Base-by-base conservation (phyloP, 2,113 vertebrate genomes). In the Scolopax mira region DNA sequence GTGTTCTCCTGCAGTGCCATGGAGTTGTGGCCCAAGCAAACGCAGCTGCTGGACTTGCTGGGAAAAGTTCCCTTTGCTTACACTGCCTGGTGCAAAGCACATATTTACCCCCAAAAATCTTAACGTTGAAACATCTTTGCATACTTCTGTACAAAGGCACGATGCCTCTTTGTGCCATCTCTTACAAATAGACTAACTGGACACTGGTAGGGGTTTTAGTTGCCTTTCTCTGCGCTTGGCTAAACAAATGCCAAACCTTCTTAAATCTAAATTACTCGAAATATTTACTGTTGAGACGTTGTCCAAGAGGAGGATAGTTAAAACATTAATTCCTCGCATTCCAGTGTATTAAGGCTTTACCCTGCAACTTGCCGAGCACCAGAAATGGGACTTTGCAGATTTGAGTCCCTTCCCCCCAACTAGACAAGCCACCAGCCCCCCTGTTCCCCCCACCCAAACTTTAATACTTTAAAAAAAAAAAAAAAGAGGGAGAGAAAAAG, bases 281-380 rank as follows among this genome's bases (percentile, higher is more conserved):
- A 77, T 96, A 92, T 94, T 95, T 96, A 96, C 94, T 96, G 91
- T 90, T 95, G 95, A 96, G 93, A 95, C 25, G 70, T 93, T 4
- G 85, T 95, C 93, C 96, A 93, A 93, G 95, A 94, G 94, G 84
- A 96, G 95, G 95, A 94, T 95, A 96, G 94, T 95, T 94, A 92
- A 94, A 94, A 88, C 79, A 93, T 91, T 95, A 94, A 96, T 96
- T 96, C 94, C 88, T 95, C 4, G 12, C 95, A 95, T 96, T 97
- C 96, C 93, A 88, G 60, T 57, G 88, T 82, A 11, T 90, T 94
- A 96, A 74, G 91, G 92, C 94, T 96, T 94, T 93, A 60, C 93
- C 74, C 92, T 93, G 91, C 57, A 2, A 86, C 91, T 93, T 48
- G 75, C 79, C 3, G 24, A 60, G 93, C 0, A 3, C 90, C 94